These are phyloP conservation scores for Hyperopisus bebe DNA, from an alignment of 2,113 vertebrate genomes.

Conservation along the genomic window DNA sequence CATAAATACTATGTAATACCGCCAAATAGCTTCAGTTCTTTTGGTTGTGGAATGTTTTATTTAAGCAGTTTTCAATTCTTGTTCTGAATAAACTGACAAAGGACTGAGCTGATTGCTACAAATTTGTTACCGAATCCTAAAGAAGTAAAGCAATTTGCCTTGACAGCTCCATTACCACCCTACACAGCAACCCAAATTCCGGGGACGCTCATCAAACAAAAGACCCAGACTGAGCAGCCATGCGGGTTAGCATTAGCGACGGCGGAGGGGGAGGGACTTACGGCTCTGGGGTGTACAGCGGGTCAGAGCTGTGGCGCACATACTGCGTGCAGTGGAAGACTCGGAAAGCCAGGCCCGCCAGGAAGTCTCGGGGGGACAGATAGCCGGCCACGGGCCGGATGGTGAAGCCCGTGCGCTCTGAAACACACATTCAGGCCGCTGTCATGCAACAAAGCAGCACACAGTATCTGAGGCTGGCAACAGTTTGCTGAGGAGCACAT, in stretches of 20 bases:
- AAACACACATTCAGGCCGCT: constrained; percentile 30
- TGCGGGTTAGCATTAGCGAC: neutral
- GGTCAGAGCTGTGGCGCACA: constrained; percentile 90
- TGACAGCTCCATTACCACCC: neutral
- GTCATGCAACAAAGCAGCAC: neutral
- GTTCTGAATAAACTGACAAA: neutral
- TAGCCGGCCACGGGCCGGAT: constrained; percentile 95
- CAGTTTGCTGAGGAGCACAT: neutral
- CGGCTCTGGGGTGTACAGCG: constrained; percentile 97
- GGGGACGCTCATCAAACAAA: neutral
- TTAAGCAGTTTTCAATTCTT: neutral
- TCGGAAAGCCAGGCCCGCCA: constrained; percentile 92
- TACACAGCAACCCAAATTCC: neutral
- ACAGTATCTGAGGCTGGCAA: neutral
- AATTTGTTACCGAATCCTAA: too few species aligned
- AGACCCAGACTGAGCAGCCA: neutral
- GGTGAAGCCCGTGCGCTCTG: constrained; percentile 88
- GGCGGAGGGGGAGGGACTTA: constrained; percentile 62
- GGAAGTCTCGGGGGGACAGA: constrained; percentile 88
- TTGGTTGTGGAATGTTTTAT: neutral
- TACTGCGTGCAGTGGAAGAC: constrained; percentile 99
- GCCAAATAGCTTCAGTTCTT: neutral
- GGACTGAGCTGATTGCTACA: neutral
- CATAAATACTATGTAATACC: neutral
- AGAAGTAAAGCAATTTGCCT: neutral